Conservation (phyloP, 2,113 vertebrate genomes). For the Poicephalus meyeri region DNA sequence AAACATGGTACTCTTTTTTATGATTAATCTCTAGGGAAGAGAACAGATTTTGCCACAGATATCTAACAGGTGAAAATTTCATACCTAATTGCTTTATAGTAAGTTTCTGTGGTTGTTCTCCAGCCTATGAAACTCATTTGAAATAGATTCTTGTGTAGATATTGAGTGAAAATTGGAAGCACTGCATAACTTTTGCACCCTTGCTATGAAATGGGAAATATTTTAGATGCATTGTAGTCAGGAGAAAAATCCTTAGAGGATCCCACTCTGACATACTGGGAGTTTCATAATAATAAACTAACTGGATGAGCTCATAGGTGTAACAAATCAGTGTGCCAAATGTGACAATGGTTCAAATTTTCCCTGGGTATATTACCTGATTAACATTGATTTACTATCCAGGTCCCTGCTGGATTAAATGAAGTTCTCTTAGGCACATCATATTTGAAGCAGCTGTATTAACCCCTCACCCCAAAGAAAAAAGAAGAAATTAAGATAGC, state of each 20-base stretch:
- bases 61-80: neutral
- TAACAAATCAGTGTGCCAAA: neutral
- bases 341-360: neutral
- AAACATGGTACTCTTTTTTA: neutral
- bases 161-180: neutral
- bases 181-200: neutral
- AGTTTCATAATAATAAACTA: neutral
- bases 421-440: neutral
- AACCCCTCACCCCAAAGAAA: neutral
- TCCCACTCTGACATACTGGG: neutral
- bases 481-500: fast-evolving
- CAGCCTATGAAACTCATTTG: neutral
- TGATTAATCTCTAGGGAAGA: neutral
- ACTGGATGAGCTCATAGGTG: neutral
- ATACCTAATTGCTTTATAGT: neutral
- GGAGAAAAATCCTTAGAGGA: neutral
- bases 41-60: neutral
- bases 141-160: neutral
- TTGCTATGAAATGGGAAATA: neutral
- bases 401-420: neutral
- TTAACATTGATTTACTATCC: neutral
- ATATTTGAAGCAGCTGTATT: neutral
- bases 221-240: neutral
- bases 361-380: neutral
- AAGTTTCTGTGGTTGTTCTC: fast-evolving